phyloP scores from a whole-genome alignment of 2,888 invertebrate genomes.

The Tholera decimalis region DNA sequence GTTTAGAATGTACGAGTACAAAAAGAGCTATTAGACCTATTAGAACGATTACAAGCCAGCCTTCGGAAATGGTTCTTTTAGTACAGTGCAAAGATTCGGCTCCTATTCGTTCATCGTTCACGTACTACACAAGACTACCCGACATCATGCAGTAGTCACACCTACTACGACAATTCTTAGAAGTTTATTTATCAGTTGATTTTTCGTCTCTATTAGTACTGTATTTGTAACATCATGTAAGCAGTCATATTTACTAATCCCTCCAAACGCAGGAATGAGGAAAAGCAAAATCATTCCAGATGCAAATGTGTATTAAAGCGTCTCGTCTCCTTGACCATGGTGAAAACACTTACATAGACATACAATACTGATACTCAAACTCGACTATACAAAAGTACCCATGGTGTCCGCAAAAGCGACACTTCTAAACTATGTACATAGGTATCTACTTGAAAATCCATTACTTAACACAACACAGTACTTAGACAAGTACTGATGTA shows the following conservation, averaged over 20 bases:
- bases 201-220: too few species aligned
- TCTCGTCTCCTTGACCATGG: conserved; percentile 6
- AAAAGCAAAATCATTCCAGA: conserved; percentile 15
- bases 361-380: not conserved
- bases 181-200: too few species aligned
- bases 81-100: too few species aligned
- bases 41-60: too few species aligned
- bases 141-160: too few species aligned
- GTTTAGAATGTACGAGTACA: too few species aligned
- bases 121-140: too few species aligned
- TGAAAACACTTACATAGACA: not conserved
- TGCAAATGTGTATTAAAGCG: conserved; percentile 8
- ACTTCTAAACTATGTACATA: conserved; percentile 2
- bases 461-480: conserved; percentile 37
- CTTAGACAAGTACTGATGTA: conserved; percentile 14
- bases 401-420: conserved; percentile 9
- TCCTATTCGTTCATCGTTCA: too few species aligned
- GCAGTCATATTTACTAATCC: not conserved
- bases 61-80: too few species aligned
- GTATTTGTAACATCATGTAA: not conserved
- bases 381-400: not conserved
- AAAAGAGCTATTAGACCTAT: too few species aligned
- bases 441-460: conserved; percentile 40
- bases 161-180: too few species aligned
- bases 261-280: not conserved